A percentile compares a stretch with the other conserved stretches of the same genome.
Evolutionary conservation across 2,888 invertebrate genomes (phyloP).

Genomic region (Lasius fuliginosus): DNA sequence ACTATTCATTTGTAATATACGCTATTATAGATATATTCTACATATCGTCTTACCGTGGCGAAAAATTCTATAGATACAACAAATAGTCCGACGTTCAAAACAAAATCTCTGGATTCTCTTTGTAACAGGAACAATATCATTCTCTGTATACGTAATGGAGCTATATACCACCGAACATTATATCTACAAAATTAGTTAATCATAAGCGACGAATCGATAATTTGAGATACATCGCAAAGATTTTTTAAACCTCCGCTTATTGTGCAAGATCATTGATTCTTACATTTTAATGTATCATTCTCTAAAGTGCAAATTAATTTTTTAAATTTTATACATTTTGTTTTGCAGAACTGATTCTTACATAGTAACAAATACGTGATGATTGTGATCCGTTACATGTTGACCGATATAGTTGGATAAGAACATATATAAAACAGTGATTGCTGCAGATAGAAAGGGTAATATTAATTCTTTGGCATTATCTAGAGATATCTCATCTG

Average conservation of each 20-base stretch:
- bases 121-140: slow-evolving; percentile 34
- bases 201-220: background rate
- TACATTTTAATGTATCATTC: background rate
- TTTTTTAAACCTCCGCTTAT: background rate
- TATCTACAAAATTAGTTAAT: slow-evolving; percentile 1
- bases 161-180: slow-evolving; percentile 7
- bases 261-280: background rate
- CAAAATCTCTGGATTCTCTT: background rate
- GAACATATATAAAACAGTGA: background rate
- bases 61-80: background rate
- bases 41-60: background rate
- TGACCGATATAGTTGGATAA: background rate
- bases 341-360: background rate
- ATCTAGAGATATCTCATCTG: background rate
- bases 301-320: background rate
- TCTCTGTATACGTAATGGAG: slow-evolving; percentile 14
- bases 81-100: slow-evolving; percentile 4
- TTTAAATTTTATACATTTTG: background rate
- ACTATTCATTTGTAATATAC: background rate
- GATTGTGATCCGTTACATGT: slow-evolving; percentile 5
- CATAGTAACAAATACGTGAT: background rate
- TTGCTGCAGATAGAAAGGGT: background rate
- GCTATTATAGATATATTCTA: background rate
- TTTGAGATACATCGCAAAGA: background rate
- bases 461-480: background rate